Evolutionary conservation across 2,888 invertebrate genomes (phyloP).

Genomic region (Orgyia antiqua): DNA sequence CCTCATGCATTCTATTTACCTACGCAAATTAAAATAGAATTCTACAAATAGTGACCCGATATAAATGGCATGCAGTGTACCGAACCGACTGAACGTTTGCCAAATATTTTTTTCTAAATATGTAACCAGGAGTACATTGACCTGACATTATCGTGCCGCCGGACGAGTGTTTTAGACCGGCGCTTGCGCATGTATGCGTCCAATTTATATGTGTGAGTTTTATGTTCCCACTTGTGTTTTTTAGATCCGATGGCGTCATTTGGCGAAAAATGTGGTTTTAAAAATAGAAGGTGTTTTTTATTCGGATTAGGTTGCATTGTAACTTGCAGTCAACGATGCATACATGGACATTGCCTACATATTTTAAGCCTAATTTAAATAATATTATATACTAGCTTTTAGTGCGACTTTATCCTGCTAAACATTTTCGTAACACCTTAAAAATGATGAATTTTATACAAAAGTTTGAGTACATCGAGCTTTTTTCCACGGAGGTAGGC

Average conservation of each 20-base stretch:
- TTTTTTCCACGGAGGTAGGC: too few relatives aligned
- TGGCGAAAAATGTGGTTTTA: slow-evolving; percentile 5
- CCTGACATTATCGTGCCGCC: slow-evolving; percentile 63
- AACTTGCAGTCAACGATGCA: background rate
- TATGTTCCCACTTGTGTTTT: slow-evolving; percentile 33
- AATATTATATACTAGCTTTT: too few relatives aligned
- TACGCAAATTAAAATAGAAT: background rate
- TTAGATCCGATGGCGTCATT: slow-evolving; percentile 33
- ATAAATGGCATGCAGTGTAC: slow-evolving; percentile 35
- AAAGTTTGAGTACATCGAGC: too few relatives aligned
- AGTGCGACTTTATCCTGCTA: too few relatives aligned
- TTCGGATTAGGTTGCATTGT: background rate
- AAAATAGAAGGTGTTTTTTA: slow-evolving; percentile 5
- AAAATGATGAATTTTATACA: too few relatives aligned
- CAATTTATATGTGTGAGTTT: slow-evolving; percentile 26
- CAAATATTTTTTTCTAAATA: slow-evolving; percentile 79
- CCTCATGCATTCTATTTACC: too few relatives aligned
- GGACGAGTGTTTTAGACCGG: slow-evolving; percentile 68
- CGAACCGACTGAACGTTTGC: slow-evolving; percentile 65
- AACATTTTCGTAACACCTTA: too few relatives aligned
- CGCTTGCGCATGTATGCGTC: slow-evolving; percentile 42
- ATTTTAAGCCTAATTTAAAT: too few relatives aligned
- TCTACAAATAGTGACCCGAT: background rate
- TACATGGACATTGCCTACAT: too few relatives aligned
- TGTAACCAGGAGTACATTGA: slow-evolving; percentile 60